Conservation (phyloP, 2,113 vertebrate species). For the Notechis scutatus region DNA sequence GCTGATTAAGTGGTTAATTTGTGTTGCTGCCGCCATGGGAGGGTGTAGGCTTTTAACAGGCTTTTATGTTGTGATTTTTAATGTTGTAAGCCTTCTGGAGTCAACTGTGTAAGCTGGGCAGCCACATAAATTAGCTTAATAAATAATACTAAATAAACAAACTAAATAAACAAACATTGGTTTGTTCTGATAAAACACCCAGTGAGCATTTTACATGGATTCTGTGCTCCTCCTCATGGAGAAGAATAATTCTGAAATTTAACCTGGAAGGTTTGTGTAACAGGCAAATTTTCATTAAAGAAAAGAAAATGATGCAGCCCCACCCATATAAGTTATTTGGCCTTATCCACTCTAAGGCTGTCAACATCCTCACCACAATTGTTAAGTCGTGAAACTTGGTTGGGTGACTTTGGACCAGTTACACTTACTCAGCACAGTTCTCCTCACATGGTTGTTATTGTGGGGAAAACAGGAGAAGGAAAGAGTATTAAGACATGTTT, state of each 20-base stretch:
- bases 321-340: not conserved
- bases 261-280: not conserved
- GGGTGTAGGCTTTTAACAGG: no score
- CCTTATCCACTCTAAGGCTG: not conserved
- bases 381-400: no score
- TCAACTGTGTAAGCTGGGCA: not conserved
- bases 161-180: not conserved
- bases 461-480: no score
- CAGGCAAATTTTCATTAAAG: not conserved
- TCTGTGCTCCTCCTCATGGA: not conserved
- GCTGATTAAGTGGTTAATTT: no score
- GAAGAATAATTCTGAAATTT: not conserved
- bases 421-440: no score
- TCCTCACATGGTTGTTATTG: no score
- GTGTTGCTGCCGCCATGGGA: no score
- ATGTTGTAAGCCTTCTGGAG: not conserved
- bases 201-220: not conserved
- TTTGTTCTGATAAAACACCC: not conserved
- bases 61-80: not conserved
- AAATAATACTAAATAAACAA: not conserved
- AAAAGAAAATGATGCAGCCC: not conserved
- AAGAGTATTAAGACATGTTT: no score
- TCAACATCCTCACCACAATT: not conserved
- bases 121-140: not conserved
- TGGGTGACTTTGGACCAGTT: no score